A percentile compares a stretch with the other conserved stretches of the same genome.
Evolutionary conservation across 2,888 invertebrate genomes (phyloP).

Genomic region (Campoplex capitator): DNA sequence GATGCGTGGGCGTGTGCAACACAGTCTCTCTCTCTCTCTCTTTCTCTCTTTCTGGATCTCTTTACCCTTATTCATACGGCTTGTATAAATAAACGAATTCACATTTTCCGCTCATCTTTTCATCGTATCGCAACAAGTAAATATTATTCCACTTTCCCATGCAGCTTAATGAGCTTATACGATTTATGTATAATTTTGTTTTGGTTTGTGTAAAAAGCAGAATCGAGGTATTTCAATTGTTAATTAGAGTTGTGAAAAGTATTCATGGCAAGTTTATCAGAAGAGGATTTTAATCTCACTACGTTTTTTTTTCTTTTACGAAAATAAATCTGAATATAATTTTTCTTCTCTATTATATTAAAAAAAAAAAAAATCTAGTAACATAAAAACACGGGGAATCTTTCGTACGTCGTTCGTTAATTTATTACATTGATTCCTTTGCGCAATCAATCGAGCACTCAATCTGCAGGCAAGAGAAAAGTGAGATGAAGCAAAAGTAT

Average conservation of each 20-base stretch:
- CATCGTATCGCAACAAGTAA: background rate
- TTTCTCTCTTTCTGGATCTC: background rate
- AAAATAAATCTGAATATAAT: no score
- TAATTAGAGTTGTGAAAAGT: background rate
- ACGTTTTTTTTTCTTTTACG: no score
- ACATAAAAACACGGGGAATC: background rate
- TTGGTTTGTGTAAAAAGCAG: background rate
- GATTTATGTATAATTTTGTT: background rate
- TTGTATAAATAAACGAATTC: constrained; percentile 26
- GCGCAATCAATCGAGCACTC: background rate
- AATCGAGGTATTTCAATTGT: background rate
- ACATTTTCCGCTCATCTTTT: constrained; percentile 3
- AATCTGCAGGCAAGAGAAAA: background rate
- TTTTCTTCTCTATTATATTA: no score
- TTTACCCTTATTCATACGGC: background rate
- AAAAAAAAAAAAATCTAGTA: no score
- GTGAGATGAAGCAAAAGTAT: background rate
- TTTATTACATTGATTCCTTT: background rate
- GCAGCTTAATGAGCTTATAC: background rate
- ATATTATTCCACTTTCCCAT: background rate
- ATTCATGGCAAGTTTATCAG: background rate
- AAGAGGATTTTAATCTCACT: background rate
- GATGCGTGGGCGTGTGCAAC: constrained; percentile 42
- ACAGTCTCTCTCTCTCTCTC: constrained; percentile 1
- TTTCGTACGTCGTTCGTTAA: background rate